phyloP scores from a whole-genome alignment of 1,140 invertebrate genomes.

The Leptopilina clavipes region DNA sequence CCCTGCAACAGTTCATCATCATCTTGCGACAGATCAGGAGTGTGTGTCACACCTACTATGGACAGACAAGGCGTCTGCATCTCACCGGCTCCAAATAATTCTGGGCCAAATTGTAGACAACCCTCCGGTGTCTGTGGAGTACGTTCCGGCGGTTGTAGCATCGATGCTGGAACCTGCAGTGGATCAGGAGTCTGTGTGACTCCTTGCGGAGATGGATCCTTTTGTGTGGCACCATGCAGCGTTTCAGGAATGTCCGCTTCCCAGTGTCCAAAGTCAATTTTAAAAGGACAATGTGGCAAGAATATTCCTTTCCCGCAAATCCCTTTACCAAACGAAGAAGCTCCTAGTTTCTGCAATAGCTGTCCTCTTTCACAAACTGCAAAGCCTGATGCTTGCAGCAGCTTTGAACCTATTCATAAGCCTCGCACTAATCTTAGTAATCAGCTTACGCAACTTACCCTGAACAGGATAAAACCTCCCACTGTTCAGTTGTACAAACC shows the following conservation, averaged over 20 bases:
- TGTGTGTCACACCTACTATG: constrained; percentile 64
- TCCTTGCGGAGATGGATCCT: constrained; percentile 59
- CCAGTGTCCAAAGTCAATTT: constrained; percentile 57
- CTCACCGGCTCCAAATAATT: constrained; percentile 63
- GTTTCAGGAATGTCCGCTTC: constrained; percentile 60
- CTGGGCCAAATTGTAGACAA: constrained; percentile 59
- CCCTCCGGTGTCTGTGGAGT: constrained; percentile 63
- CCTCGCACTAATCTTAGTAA: constrained; percentile 71
- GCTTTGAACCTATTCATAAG: constrained; percentile 67
- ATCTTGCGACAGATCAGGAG: constrained; percentile 58
- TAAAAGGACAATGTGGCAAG: constrained; percentile 53
- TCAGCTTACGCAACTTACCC: constrained; percentile 69
- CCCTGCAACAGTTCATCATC: constrained; percentile 63
- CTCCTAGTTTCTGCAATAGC: constrained; percentile 36
- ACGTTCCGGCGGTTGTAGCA: constrained; percentile 58
- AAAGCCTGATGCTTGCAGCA: constrained; percentile 36
- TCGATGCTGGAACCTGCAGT: constrained; percentile 58
- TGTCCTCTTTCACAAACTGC: constrained; percentile 41
- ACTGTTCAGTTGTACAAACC: constrained; percentile 71
- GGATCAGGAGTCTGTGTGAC: constrained; percentile 61
- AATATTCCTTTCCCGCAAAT: constrained; percentile 70
- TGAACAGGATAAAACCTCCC: constrained; percentile 58
- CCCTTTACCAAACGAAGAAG: constrained; percentile 62
- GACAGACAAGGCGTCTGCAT: constrained; percentile 68
- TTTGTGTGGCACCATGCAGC: constrained; percentile 61